Base-by-base conservation (phyloP, 1,140 invertebrate genomes). In the Eupeodes corollae region DNA sequence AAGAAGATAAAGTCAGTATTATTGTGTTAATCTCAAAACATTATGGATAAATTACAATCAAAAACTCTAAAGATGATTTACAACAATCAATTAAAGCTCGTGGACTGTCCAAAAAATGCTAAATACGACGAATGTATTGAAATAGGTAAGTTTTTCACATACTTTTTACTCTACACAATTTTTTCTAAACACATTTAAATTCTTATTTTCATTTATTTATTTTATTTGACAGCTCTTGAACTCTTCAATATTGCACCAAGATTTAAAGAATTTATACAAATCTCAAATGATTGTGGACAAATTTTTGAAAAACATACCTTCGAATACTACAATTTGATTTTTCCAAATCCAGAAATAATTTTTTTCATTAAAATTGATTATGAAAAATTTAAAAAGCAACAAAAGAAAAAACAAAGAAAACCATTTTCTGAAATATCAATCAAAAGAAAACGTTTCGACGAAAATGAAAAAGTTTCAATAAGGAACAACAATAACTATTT, bases 291-390 rank as follows among this genome's bases (percentile, higher is more conserved):
- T 10, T 44, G 55, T 18, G 59, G 59, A 13, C 54, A 60, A 11
- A 52, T 58, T 13, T 66, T 66, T 6, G 59, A 63, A 9, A 48
- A 52, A 12, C 52, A 60, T 6, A 43, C 61, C 0, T 44, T 66
- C 44, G 63, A 66, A 45, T 63, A 62, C 33, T 66, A 66, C 41
- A 47, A 66, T 2, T 41, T 58, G 6, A 43, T 66, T 1, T 66
- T 66, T 35, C 63, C 63, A 19, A 52, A 53, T 33, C 63, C 63
- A 5, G 49, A 60, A 47, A 47, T 56, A 6, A 42, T 53, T 2
- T 66, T 66, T 26, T 52, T 62, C 38, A 31, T 66, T 40, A 55
- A 56, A 11, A 32, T 61, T 8, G 56, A 66, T 39, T 66, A 55
- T 45, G 51, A 55, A 8, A n/a, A 43, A 50, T 18, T 26, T 63